phyloP scores from a whole-genome alignment of 2,113 vertebrate genomes.

The Pluvialis apricaria region DNA sequence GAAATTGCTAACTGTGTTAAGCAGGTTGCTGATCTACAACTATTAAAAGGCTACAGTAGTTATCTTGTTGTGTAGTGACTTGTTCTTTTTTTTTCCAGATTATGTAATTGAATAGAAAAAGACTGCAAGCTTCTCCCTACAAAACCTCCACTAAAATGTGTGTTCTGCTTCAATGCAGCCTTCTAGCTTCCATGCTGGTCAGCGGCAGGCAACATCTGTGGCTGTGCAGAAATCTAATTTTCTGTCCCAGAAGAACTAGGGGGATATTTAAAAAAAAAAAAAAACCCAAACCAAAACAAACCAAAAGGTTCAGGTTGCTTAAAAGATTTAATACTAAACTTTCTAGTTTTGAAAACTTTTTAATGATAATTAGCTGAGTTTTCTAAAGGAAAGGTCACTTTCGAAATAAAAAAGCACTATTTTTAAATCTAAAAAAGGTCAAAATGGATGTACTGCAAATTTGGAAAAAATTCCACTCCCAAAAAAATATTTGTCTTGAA shows the following conservation, averaged over 20 bases:
- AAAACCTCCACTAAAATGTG: not conserved
- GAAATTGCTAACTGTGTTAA: not conserved
- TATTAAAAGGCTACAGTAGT: not conserved
- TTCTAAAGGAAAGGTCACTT: conserved; percentile 35
- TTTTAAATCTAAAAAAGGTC: conserved; percentile 20
- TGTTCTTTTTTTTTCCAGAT: not conserved
- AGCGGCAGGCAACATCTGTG: not conserved
- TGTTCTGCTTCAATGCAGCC: not conserved
- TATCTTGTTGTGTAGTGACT: not conserved
- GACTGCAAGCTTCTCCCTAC: not conserved
- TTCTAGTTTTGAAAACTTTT: not conserved
- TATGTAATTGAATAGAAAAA: not conserved
- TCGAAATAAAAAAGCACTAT: not conserved
- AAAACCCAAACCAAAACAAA: not conserved
- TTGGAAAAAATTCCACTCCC: not conserved
- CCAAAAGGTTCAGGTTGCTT: not conserved
- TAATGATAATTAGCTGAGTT: not conserved
- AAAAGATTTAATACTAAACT: not conserved
- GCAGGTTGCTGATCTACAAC: not conserved
- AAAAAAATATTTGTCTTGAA: not conserved
- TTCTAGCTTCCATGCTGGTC: not conserved
- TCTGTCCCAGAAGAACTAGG: not conserved
- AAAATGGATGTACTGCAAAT: not conserved
- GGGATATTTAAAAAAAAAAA: not conserved
- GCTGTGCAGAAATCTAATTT: not conserved